These are phyloP conservation scores for Cyphomyrus discorhynchus DNA, from an alignment of 2,113 vertebrate species.

Conservation along the genomic window DNA sequence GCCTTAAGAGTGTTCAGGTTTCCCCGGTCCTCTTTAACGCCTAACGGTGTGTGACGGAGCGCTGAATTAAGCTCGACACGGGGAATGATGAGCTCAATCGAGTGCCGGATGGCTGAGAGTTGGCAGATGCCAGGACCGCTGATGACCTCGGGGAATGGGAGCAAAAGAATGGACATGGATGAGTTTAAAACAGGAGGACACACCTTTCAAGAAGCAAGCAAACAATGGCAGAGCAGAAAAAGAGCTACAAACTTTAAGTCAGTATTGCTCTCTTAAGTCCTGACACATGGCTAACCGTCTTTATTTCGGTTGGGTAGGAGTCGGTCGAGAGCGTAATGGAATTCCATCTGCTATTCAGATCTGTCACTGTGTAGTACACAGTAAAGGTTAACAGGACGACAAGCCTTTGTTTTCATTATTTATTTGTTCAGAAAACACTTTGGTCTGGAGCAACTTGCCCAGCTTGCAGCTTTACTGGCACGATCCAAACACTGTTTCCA, in stretches of 20 bases:
- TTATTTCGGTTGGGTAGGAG: neutral
- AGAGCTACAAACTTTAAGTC: neutral
- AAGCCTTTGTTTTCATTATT: conserved; percentile 11
- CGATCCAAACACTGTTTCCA: neutral
- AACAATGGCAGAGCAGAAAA: neutral
- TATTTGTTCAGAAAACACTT: neutral
- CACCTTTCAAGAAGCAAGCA: neutral
- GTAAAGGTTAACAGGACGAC: conserved; percentile 4
- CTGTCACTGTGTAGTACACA: neutral
- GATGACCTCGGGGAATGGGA: neutral
- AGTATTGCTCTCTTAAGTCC: neutral
- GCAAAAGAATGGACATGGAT: neutral
- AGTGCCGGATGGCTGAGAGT: neutral
- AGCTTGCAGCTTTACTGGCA: neutral
- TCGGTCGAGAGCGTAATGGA: neutral
- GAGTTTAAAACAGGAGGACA: neutral
- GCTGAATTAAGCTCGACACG: neutral
- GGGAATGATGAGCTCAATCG: neutral
- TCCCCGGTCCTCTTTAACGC: neutral
- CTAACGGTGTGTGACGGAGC: neutral
- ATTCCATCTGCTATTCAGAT: conserved; percentile 3
- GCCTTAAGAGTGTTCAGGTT: neutral
- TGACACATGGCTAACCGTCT: neutral
- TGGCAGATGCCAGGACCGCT: neutral
- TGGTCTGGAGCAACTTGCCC: neutral